phyloP scores from a whole-genome alignment of 2,888 invertebrate genomes.

The Pyrocoelia pectoralis region DNA sequence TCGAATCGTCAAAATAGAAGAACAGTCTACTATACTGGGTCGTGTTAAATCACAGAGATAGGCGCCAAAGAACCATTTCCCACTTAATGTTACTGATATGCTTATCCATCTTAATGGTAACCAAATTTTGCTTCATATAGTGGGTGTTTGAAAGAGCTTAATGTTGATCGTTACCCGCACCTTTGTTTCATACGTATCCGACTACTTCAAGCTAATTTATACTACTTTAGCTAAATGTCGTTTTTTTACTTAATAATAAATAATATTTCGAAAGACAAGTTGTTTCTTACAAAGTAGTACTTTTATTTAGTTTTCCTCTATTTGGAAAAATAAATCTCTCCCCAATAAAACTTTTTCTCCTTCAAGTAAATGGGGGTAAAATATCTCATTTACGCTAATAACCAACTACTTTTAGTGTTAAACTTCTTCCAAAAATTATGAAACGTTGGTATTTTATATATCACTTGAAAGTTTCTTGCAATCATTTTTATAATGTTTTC shows the following conservation, averaged over 20 bases:
- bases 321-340: background rate
- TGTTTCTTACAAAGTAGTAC: background rate
- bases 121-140: too few species aligned
- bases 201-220: background rate
- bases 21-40: too few species aligned
- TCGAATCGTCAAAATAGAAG: too few species aligned
- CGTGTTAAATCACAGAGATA: too few species aligned
- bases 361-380: background rate
- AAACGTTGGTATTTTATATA: background rate
- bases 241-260: background rate
- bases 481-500: background rate
- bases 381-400: background rate
- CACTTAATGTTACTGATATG: too few species aligned
- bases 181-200: too few species aligned
- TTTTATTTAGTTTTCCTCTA: slow-evolving; percentile 1
- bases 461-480: background rate
- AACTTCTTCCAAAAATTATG: background rate
- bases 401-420: background rate
- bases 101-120: too few species aligned
- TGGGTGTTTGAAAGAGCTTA: too few species aligned
- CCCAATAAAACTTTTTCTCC: background rate
- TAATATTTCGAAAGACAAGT: background rate
- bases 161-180: too few species aligned
- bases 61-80: too few species aligned
- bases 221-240: too few species aligned